These are phyloP conservation scores for Hypselothyrea guttata DNA, from an alignment of 2,888 invertebrate species.

Conservation along the genomic window DNA sequence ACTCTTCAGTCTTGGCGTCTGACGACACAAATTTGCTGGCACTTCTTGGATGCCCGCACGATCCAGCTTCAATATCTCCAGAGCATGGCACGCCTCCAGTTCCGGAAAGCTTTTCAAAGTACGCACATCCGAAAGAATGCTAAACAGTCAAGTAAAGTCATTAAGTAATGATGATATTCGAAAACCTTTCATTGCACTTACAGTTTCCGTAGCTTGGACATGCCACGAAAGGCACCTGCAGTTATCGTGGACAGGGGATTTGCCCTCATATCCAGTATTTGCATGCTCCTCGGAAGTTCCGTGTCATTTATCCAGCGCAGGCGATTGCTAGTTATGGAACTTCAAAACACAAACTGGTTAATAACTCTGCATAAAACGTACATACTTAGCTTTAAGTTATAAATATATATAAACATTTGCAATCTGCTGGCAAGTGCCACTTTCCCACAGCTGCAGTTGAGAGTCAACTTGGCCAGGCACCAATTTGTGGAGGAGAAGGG, in stretches of 20 bases:
- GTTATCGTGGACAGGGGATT: slow-evolving; percentile 90
- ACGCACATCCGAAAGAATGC: slow-evolving; percentile 93
- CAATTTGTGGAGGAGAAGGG: slow-evolving; percentile 27
- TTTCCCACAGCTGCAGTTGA: slow-evolving; percentile 58
- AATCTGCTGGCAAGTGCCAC: slow-evolving; percentile 62
- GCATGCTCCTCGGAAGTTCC: slow-evolving; percentile 87
- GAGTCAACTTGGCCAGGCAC: slow-evolving; percentile 50
- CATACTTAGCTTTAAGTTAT: slow-evolving; percentile 8
- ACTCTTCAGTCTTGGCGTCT: slow-evolving; percentile 90
- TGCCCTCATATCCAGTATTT: slow-evolving; percentile 90
- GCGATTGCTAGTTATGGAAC: slow-evolving; percentile 92
- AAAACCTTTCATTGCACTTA: slow-evolving; percentile 82
- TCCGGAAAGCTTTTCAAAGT: slow-evolving; percentile 91
- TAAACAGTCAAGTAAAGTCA: slow-evolving; percentile 76
- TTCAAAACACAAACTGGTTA: slow-evolving; percentile 47
- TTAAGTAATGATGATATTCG: background rate
- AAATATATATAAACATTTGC: slow-evolving; percentile 35
- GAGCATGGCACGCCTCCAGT: slow-evolving; percentile 89
- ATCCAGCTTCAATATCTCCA: slow-evolving; percentile 92
- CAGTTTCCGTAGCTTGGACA: slow-evolving; percentile 91
- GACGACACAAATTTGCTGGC: slow-evolving; percentile 89
- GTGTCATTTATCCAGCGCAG: slow-evolving; percentile 89
- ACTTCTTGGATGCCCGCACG: slow-evolving; percentile 89
- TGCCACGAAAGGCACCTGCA: slow-evolving; percentile 87
- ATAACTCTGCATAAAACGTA: background rate